Percentiles rank a stretch among this genome's conserved stretches.
Evolutionary conservation across 2,888 invertebrate species (phyloP).

Genomic region (Adela reaumurella): DNA sequence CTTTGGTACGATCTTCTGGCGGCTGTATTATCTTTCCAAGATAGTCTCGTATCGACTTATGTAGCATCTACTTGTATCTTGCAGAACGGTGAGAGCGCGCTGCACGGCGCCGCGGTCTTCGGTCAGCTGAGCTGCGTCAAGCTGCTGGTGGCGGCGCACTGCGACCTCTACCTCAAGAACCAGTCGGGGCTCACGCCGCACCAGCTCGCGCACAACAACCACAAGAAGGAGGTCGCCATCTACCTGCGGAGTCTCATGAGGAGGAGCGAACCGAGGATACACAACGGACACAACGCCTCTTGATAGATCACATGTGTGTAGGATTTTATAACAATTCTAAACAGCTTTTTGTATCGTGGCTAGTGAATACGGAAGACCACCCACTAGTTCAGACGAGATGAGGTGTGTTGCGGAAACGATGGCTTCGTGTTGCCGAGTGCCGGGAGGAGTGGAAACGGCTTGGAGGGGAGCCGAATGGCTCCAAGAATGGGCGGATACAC

Average conservation of each 20-base stretch:
- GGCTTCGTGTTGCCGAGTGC: too few species aligned
- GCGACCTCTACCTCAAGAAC: conserved; percentile 65
- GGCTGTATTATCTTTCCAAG: too few species aligned
- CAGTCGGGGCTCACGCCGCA: conserved; percentile 67
- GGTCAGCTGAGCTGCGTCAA: conserved; percentile 79
- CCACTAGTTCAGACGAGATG: too few species aligned
- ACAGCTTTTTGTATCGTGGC: too few species aligned
- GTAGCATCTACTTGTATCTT: conserved; percentile 13
- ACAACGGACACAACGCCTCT: not conserved
- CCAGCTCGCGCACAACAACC: conserved; percentile 59
- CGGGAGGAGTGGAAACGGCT: too few species aligned
- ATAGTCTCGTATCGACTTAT: too few species aligned
- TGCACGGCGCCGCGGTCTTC: conserved; percentile 89
- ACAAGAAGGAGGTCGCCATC: conserved; percentile 50
- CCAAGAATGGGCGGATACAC: too few species aligned
- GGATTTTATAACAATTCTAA: too few species aligned
- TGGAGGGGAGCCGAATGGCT: not conserved
- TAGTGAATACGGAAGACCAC: too few species aligned
- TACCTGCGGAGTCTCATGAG: conserved; percentile 32
- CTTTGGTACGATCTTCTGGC: too few species aligned
- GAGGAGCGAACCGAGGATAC: conserved; percentile 12
- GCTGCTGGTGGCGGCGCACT: conserved; percentile 67
- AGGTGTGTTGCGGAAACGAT: too few species aligned
- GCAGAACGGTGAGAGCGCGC: conserved; percentile 87
- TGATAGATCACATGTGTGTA: too few species aligned